Percentiles rank a stretch among this genome's conserved stretches.
Evolutionary conservation across 2,888 invertebrate genomes (phyloP).

Genomic region (Xanthia icteritia): DNA sequence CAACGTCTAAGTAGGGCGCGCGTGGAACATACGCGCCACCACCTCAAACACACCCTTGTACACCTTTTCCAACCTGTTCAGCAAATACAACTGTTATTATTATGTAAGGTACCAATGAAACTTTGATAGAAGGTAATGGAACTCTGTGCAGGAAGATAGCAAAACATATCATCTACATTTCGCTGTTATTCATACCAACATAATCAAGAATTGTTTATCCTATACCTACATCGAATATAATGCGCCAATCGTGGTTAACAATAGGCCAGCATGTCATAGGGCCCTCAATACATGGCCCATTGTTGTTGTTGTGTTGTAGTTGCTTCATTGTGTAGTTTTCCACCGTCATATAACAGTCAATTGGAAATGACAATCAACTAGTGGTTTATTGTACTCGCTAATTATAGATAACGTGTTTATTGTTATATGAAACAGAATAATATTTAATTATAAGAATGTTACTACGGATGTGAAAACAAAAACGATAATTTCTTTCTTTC

Average conservation of each 20-base stretch:
- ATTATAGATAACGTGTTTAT: not conserved
- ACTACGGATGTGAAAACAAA: not conserved
- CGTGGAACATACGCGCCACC: no score
- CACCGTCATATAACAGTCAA: constrained; percentile 28
- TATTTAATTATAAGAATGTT: not conserved
- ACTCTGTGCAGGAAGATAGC: no score
- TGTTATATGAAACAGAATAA: constrained; percentile 2
- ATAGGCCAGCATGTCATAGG: constrained; percentile 33
- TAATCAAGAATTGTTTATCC: not conserved
- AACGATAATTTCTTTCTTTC: no score
- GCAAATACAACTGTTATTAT: no score
- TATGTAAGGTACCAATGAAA: no score
- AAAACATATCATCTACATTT: not conserved
- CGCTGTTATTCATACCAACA: not conserved
- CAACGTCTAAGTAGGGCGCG: no score
- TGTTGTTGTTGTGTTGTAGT: constrained; percentile 10
- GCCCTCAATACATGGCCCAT: constrained; percentile 8
- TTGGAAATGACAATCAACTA: constrained; percentile 39
- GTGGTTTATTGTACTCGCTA: not conserved
- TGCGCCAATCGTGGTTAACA: constrained; percentile 19
- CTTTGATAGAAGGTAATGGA: no score
- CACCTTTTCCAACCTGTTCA: no score
- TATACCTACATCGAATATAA: not conserved
- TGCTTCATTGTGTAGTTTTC: constrained; percentile 47
- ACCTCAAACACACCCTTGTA: no score